Evolutionary conservation across 2,888 invertebrate genomes (phyloP), one percentile per base, ranked within the genome.

Genomic region (Agelastica alni): DNA sequence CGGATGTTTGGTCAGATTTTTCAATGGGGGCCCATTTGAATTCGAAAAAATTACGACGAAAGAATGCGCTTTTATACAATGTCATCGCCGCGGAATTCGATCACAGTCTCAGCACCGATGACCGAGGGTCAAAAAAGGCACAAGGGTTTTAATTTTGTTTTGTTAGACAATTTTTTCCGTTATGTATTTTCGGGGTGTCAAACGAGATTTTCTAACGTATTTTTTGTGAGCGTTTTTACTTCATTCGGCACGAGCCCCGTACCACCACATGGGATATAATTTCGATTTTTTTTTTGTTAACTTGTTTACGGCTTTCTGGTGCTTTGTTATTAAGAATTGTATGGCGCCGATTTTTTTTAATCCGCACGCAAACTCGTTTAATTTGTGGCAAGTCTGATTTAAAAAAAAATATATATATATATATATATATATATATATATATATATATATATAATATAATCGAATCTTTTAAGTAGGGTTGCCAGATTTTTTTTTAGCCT

Each of bases 111-210:
- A 56, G 30, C 16, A 39, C 9, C 34, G 59, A 60, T 65, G 67
- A 65, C 67, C 67, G 63, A 58, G 65, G 67, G 67, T 67, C 67
- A 67, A 62, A 66, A 59, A 62, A 59, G 60, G 63, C 60, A 56
- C 57, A 51, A 52, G 57, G 60, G 60, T 54, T 64, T 62, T 62
- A 46, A 56, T 56, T 53, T 51, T 57, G 54, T 56, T 61, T 56
- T 58, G 57, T 59, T 54, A 37, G 52, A 54, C 42, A 37, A 36
- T 61, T 66, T 68, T 69, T 67, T 67, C 67, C 69, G 68, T 68
- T 68, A 67, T 53, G 53, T 52, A 56, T 54, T 62, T 49, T 48
- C 47, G 57, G 63, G 63, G 60, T 56, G 54, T 47, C 49, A 18
- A 52, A 42, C 47, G 49, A 43, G 57, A 60, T 18, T 39, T 64